Evolutionary conservation across 2,797 vertebrate genomes (phyloP).

Genomic region (Enteromius unitaeniatus): DNA sequence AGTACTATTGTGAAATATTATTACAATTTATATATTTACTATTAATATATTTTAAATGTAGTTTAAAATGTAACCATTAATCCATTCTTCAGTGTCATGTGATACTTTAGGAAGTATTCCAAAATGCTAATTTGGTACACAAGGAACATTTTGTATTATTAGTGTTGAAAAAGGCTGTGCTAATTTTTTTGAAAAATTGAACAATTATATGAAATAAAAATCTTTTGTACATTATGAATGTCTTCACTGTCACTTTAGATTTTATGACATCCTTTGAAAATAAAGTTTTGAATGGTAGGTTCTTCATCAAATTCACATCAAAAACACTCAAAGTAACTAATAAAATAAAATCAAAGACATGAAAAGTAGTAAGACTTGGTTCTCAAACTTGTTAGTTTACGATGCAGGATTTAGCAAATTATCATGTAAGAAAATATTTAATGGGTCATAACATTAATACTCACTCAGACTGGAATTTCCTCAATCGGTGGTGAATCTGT

Average conservation of each 20-base stretch:
- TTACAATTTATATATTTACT: neutral
- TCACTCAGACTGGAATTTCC: slow-evolving; percentile 59
- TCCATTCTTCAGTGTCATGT: neutral
- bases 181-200: neutral
- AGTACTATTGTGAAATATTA: neutral
- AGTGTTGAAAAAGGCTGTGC: neutral
- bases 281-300: too few relatives aligned
- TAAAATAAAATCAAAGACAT: neutral
- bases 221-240: neutral
- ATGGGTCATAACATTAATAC: neutral
- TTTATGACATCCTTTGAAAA: neutral
- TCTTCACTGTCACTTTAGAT: neutral
- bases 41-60: neutral
- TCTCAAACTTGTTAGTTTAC: neutral
- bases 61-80: neutral
- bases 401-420: neutral
- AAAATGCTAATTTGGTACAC: neutral
- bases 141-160: neutral
- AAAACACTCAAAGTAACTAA: neutral
- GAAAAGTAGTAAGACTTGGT: neutral
- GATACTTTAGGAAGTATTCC: neutral
- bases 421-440: neutral
- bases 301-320: too few relatives aligned
- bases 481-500: slow-evolving; percentile 28
- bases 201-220: neutral